These are phyloP conservation scores for Epirrhoe alternata DNA, from an alignment of 2,888 invertebrate species.

Conservation along the genomic window DNA sequence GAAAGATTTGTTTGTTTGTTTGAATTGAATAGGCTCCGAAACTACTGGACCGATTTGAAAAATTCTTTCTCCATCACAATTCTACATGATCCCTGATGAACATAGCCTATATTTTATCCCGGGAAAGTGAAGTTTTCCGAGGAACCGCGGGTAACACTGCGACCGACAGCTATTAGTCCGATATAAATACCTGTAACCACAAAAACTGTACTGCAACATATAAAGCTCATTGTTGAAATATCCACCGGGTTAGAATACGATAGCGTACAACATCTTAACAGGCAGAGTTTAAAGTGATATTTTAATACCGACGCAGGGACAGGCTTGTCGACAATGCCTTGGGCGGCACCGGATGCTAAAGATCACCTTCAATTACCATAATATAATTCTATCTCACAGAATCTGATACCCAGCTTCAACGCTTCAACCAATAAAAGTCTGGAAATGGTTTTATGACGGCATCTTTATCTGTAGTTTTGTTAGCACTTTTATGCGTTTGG, in stretches of 20 bases:
- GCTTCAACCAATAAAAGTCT: constrained; percentile 42
- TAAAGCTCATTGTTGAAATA: too few relatives aligned
- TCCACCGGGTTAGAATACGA: background rate
- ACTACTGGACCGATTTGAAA: too few relatives aligned
- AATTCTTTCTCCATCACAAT: too few relatives aligned
- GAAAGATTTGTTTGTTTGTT: too few relatives aligned
- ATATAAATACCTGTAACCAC: too few relatives aligned
- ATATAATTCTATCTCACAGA: constrained; percentile 55
- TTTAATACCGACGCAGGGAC: constrained; percentile 57
- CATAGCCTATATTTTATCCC: too few relatives aligned
- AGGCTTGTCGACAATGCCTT: constrained; percentile 60
- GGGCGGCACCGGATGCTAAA: constrained; percentile 65
- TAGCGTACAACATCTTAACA: background rate
- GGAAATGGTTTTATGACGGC: constrained; percentile 41
- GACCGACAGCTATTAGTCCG: too few relatives aligned
- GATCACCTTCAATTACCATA: constrained; percentile 67
- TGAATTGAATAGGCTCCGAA: too few relatives aligned
- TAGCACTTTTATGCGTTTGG: constrained; percentile 40
- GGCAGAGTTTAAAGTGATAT: constrained; percentile 22
- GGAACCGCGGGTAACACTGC: too few relatives aligned
- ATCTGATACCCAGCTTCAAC: constrained; percentile 50
- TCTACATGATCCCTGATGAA: too few relatives aligned
- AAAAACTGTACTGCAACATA: too few relatives aligned
- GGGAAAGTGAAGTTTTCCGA: too few relatives aligned
- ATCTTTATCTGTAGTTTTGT: constrained; percentile 46